Evolutionary conservation across 2,797 vertebrate genomes (phyloP).

Genomic region (Melanotaenia parkinsoni): DNA sequence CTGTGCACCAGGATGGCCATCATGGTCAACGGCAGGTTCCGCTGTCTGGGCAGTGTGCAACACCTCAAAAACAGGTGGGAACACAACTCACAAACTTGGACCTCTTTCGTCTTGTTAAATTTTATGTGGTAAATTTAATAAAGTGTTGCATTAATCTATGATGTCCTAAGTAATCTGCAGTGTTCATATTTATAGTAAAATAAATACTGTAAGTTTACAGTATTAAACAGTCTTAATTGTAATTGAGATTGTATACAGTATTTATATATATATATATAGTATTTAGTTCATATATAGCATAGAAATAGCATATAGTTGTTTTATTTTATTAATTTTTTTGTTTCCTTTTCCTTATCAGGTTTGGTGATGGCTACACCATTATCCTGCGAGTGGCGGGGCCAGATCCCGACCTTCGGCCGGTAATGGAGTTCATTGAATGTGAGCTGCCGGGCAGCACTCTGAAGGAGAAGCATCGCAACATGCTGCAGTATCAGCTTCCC

Average conservation of each 20-base stretch:
- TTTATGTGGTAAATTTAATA: not conserved
- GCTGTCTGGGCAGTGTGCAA: slow-evolving; percentile 95
- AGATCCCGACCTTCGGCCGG: slow-evolving; percentile 89
- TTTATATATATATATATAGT: no score
- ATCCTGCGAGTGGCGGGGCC: slow-evolving; percentile 92
- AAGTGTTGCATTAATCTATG: not conserved
- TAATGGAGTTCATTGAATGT: slow-evolving; percentile 91
- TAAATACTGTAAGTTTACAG: not conserved
- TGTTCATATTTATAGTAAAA: not conserved
- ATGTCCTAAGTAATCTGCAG: not conserved
- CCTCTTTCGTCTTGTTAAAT: not conserved
- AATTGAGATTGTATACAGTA: no score
- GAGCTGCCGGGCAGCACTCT: slow-evolving; percentile 93
- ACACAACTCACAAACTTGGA: not conserved
- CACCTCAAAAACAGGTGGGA: slow-evolving; percentile 95
- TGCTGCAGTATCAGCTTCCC: slow-evolving; percentile 96
- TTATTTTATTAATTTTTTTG: no score
- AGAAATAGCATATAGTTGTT: no score
- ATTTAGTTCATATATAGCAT: no score
- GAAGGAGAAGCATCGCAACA: slow-evolving; percentile 96
- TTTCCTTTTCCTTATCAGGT: slow-evolving; percentile 77
- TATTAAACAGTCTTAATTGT: not conserved
- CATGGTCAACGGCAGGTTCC: slow-evolving; percentile 97
- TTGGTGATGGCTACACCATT: slow-evolving; percentile 97
- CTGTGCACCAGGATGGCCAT: slow-evolving; percentile 98